These are phyloP conservation scores for Solea solea DNA, from an alignment of 2,113 vertebrate species.

Conservation along the genomic window DNA sequence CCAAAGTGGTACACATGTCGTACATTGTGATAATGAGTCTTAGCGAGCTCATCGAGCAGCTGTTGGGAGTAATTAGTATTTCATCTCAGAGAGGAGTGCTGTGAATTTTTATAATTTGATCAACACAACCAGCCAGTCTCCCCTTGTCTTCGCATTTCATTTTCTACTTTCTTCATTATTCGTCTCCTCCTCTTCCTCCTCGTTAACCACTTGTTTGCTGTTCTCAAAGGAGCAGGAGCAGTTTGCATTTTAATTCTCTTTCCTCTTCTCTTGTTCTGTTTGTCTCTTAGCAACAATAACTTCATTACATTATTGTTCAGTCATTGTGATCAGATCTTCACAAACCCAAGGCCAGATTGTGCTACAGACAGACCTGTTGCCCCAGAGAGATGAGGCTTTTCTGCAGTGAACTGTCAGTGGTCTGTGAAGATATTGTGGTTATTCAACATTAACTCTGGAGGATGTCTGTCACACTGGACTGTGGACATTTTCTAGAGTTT, in stretches of 20 bases:
- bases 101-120: constrained; percentile 78
- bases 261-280: constrained; percentile 2
- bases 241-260: constrained; percentile 53
- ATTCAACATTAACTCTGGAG: too few relatives aligned
- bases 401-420: too few relatives aligned
- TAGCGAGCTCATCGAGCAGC: constrained; percentile 71
- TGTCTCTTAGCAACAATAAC: constrained; percentile 28
- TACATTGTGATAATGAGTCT: constrained; percentile 74
- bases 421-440: too few relatives aligned
- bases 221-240: constrained; percentile 50
- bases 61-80: constrained; percentile 78
- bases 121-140: constrained; percentile 57
- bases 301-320: constrained; percentile 42
- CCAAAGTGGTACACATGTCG: constrained; percentile 72
- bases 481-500: too few relatives aligned
- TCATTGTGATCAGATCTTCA: constrained; percentile 21
- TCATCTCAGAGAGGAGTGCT: constrained; percentile 66
- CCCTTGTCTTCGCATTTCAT: constrained; percentile 59
- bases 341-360: constrained; percentile 3
- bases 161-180: constrained; percentile 50
- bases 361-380: background rate
- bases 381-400: too few relatives aligned
- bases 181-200: constrained; percentile 39
- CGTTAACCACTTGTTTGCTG: constrained; percentile 35
- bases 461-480: too few relatives aligned